A percentile compares a stretch with the other conserved stretches of the same genome.
These are phyloP conservation scores for Vandiemenella viatica DNA, from an alignment of 2,888 invertebrate genomes.

Conservation along the genomic window DNA sequence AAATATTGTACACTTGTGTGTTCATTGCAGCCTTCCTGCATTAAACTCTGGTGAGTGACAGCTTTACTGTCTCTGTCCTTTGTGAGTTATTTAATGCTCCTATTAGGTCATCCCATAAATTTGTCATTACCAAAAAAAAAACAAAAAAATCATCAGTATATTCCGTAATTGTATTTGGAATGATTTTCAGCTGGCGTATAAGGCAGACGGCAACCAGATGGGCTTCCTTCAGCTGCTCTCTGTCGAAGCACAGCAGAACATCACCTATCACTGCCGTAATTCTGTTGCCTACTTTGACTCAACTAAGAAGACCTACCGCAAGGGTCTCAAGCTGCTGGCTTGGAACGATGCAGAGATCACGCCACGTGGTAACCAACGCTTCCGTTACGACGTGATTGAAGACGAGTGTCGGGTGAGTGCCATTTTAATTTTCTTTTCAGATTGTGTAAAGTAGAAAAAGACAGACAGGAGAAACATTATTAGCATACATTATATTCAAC, in stretches of 20 bases:
- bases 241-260: constrained; percentile 57
- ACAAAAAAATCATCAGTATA: not conserved
- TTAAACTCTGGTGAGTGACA: too few relatives aligned
- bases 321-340: constrained; percentile 59
- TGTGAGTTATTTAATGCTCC: too few relatives aligned
- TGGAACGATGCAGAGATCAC: constrained; percentile 73
- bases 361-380: constrained; percentile 57
- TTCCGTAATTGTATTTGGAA: constrained; percentile 4
- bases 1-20: too few relatives aligned
- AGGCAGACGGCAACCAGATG: constrained; percentile 72
- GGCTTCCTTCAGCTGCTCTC: constrained; percentile 74
- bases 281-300: constrained; percentile 63
- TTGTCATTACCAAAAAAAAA: not conserved
- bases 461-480: too few relatives aligned
- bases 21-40: too few relatives aligned
- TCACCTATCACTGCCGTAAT: constrained; percentile 77
- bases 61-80: too few relatives aligned
- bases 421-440: not conserved
- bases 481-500: too few relatives aligned
- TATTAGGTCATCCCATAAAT: not conserved
- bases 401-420: constrained; percentile 68
- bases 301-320: constrained; percentile 45
- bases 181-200: constrained; percentile 58
- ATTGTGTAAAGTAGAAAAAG: not conserved
- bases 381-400: constrained; percentile 53